Conservation (phyloP, 2,888 invertebrate genomes). For the Craniophora ligustri region DNA sequence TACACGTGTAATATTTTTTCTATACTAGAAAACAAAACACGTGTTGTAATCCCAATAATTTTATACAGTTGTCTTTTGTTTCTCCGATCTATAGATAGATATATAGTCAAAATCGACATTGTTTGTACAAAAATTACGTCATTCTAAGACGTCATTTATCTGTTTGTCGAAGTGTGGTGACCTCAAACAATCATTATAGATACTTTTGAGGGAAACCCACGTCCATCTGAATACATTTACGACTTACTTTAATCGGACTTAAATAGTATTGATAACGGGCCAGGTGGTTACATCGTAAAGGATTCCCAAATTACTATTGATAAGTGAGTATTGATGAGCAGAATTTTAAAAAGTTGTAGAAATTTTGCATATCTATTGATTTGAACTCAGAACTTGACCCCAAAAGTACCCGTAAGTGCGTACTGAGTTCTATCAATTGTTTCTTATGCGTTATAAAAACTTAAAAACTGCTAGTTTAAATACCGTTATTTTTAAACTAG, state of each 20-base stretch:
- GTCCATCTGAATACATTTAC: conserved; percentile 14
- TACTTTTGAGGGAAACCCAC: background rate
- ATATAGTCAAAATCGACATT: background rate
- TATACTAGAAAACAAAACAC: too few species aligned
- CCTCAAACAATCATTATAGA: background rate
- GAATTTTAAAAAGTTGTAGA: conserved; percentile 18
- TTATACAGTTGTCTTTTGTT: too few species aligned
- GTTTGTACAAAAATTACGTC: background rate
- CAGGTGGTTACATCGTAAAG: conserved; percentile 2
- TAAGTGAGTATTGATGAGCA: background rate
- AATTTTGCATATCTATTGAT: background rate
- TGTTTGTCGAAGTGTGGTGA: background rate
- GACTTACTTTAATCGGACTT: background rate
- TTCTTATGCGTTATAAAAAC: too few species aligned
- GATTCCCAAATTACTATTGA: conserved; percentile 6
- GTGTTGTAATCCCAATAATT: too few species aligned
- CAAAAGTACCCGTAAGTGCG: background rate
- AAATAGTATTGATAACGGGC: conserved; percentile 21
- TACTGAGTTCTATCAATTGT: background rate
- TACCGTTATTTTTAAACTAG: too few species aligned
- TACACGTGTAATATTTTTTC: too few species aligned
- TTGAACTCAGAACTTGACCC: background rate
- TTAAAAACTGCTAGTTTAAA: too few species aligned
- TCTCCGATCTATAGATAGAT: too few species aligned
- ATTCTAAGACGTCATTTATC: background rate